Evolutionary conservation across 2,888 invertebrate genomes (phyloP).

Genomic region (Hylaea fasciaria): DNA sequence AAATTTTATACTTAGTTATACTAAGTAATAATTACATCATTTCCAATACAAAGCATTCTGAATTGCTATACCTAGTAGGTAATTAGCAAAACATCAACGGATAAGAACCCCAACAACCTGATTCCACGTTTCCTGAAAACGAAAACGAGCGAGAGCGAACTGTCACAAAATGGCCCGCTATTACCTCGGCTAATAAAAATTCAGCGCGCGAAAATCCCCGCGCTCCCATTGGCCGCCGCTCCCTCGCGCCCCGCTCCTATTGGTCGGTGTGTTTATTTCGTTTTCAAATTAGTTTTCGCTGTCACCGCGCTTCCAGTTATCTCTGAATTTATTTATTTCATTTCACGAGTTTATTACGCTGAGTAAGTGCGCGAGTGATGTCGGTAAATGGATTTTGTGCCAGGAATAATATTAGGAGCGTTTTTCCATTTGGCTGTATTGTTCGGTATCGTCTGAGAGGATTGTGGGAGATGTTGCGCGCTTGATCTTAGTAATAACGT

Average conservation of each 20-base stretch:
- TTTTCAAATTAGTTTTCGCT: conserved; percentile 85
- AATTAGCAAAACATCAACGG: conserved; percentile 17
- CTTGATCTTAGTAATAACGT: conserved; percentile 17
- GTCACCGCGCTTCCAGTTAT: conserved; percentile 56
- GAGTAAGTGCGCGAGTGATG: conserved; percentile 45
- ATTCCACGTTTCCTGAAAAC: conserved; percentile 50
- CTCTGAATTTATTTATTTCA: conserved; percentile 57
- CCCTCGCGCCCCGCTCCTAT: conserved; percentile 70
- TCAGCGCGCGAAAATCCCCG: conserved; percentile 82
- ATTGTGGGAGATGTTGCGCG: conserved; percentile 3
- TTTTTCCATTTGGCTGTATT: conserved; percentile 31
- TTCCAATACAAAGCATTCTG: conserved; percentile 16
- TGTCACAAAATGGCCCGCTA: conserved; percentile 82
- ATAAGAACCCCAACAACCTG: conserved; percentile 24
- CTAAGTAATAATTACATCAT: too few relatives aligned
- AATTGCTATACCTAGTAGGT: too few relatives aligned
- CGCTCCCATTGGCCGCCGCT: conserved; percentile 70
- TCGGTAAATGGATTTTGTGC: conserved; percentile 44
- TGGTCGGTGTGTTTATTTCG: conserved; percentile 80
- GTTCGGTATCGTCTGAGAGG: conserved; percentile 24
- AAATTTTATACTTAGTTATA: too few relatives aligned
- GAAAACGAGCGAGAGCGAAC: conserved; percentile 73
- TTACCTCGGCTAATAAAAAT: conserved; percentile 84
- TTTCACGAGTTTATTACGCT: conserved; percentile 61
- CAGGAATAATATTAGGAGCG: conserved; percentile 32